Evolutionary conservation across 2,888 invertebrate genomes (phyloP).

Genomic region (Ptychoptera albimana): DNA sequence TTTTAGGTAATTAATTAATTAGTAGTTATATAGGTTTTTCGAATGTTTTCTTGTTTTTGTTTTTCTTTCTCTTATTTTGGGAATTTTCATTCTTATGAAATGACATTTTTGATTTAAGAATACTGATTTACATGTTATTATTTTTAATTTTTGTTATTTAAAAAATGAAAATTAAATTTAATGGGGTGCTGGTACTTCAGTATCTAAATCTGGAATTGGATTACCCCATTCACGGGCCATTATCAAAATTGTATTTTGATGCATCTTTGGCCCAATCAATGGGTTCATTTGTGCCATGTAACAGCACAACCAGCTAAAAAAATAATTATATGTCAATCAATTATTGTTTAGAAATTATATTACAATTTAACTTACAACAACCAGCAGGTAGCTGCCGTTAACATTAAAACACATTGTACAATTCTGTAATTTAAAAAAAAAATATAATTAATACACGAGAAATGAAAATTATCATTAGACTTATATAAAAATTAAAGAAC

Average conservation of each 20-base stretch:
- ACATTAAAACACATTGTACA: conserved; percentile 66
- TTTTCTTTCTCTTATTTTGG: too few species aligned
- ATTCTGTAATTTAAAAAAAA: conserved; percentile 43
- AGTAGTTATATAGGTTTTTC: too few species aligned
- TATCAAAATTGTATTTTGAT: conserved; percentile 50
- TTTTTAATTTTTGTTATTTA: too few species aligned
- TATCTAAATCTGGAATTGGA: conserved; percentile 9
- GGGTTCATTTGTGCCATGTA: conserved; percentile 92
- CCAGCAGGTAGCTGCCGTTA: conserved; percentile 80
- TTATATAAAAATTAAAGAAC: conserved; percentile 17
- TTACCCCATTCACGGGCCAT: conserved; percentile 63
- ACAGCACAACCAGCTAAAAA: conserved; percentile 71
- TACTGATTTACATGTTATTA: too few species aligned
- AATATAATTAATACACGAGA: conserved; percentile 1
- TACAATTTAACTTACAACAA: conserved; percentile 57
- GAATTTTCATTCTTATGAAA: too few species aligned
- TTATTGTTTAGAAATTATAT: not conserved
- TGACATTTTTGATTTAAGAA: too few species aligned
- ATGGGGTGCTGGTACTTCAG: not conserved
- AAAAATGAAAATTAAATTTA: not conserved
- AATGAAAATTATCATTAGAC: not conserved
- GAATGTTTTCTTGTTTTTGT: too few species aligned
- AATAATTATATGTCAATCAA: conserved; percentile 6
- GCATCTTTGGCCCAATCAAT: conserved; percentile 66
- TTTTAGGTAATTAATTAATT: too few species aligned